Conservation (phyloP, 2,113 vertebrate genomes). For the Elephantulus edwardii region DNA sequence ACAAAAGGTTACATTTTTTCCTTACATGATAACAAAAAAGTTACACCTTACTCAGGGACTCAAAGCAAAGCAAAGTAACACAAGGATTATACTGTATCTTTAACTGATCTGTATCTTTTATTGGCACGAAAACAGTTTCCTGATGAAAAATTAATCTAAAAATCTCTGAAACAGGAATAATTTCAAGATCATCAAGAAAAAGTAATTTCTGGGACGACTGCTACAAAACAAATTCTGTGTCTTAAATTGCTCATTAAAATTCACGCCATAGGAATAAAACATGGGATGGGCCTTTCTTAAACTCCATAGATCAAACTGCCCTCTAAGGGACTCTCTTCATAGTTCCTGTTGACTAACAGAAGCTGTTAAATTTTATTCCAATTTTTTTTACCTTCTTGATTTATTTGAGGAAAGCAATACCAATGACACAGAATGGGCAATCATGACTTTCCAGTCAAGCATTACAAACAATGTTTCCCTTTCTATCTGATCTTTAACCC, state of each 20-base stretch:
- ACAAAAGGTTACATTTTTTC: slow-evolving; percentile 38
- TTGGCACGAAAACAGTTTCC: slow-evolving; percentile 10
- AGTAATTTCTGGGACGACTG: neutral
- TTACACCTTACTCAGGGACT: slow-evolving; percentile 37
- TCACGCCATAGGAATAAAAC: neutral
- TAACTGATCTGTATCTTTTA: neutral
- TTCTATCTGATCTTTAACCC: slow-evolving; percentile 34
- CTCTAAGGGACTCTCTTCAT: neutral
- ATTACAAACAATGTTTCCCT: neutral
- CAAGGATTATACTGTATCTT: neutral
- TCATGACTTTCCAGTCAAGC: slow-evolving; percentile 25
- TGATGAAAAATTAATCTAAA: slow-evolving; percentile 44
- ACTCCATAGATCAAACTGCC: neutral
- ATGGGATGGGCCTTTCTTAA: neutral
- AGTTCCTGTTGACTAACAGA: neutral
- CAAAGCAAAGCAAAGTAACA: slow-evolving; percentile 16
- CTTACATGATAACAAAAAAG: slow-evolving; percentile 25
- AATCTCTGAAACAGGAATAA: slow-evolving; percentile 12
- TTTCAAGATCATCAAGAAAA: neutral
- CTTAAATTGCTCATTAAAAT: neutral
- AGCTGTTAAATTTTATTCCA: slow-evolving; percentile 37
- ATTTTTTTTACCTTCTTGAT: slow-evolving; percentile 12
- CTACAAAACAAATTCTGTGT: slow-evolving; percentile 1
- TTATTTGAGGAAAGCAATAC: slow-evolving; percentile 28
- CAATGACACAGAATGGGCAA: slow-evolving; percentile 22